Base-by-base conservation (phyloP, 2,797 vertebrate species). In the Pipistrellus pygmaeus region DNA sequence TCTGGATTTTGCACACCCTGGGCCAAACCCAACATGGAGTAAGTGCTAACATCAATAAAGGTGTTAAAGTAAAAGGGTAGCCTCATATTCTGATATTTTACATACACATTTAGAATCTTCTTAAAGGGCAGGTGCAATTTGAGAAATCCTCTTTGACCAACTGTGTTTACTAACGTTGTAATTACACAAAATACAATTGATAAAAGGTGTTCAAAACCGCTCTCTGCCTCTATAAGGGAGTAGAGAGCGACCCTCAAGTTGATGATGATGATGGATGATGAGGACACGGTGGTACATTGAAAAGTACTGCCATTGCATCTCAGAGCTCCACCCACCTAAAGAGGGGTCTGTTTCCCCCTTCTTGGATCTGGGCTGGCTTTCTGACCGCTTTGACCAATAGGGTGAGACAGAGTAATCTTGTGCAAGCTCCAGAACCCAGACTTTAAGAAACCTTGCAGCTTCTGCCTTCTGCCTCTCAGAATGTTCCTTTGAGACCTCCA, bases 181-280 rank as follows among this genome's bases (percentile, higher is more conserved):
- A 14, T 25, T 64, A 64, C n/a, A 30, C 13, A 10, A 27, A 14
- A 51, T 2, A 13, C 23, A 9, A 7, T 5, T 44, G 46, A 55
- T 2, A 44, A n/a, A 0, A 44, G 48, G 38, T 4, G 4, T 10
- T 68, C 18, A 21, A 38, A 85, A 41, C 55, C 4, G 0, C 32
- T 5, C 75, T 0, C 3, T 1, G 2, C 57, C 83, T 35, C 0
- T 4, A 1, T 0, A 0, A 86, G 23, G 4, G 10, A 11, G 6
- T 0, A 35, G 46, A 53, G 6, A 8, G 35, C 0, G 21, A 7
- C 27, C 25, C 35, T 55, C 8, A 6, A 1, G 69, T 23, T 1
- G 20, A 48, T 10, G 80, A 48, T 3, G 71, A 82, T 2, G 13
- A 3, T 3, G 66, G 38, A 53, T 2, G 27, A 68, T n/a, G 18